Base-by-base conservation (phyloP, 2,888 invertebrate species). In the Amaurobius ferox region DNA sequence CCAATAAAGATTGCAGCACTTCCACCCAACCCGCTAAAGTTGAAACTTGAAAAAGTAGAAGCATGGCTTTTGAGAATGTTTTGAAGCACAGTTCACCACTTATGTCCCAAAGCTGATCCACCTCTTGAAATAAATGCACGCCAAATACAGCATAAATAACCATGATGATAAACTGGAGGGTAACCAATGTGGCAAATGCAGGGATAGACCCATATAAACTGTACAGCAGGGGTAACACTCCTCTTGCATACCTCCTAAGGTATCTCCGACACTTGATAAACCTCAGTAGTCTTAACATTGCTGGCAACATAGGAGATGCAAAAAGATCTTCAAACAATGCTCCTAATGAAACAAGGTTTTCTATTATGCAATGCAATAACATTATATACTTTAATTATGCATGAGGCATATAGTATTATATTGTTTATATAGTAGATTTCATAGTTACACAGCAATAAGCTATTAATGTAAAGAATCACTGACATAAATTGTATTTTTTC, bases 11-110 rank as follows among this genome's bases (percentile, higher is more conserved):
- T 26, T 79, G 79, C 13, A 86, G 71, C 2, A 86, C 79, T 64
- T 86, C 79, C 1, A 78, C 73, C 86, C 86, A 86, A 35, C 86
- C 86, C n/a, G 86, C 79, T 16, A 86, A 55, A 23, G 79, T 86
- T 32, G 86, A 86, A 5, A 86, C 71, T 39, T 85, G 85, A 61
- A 85, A 85, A 30, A 81, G 62, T 13, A 86, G 44, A 19, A 86
- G 61, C 86, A 86, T 79, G 35, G 86, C 73, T 64, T 79, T 79
- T 26, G 86, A 62, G 62, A 79, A 86, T 35, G 79, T 86, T 48
- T 76, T 74, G 55, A 86, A 86, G 40, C 77, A 74, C 28, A 86
- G 55, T 61, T 86, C 86, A 11, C 71, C 86, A 64, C 79, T 79
- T 30, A 86, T 76, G 39, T 86, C 86, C 86, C 86, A 86, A 7